Percentiles rank a stretch among this genome's conserved stretches.
phyloP scores from a whole-genome alignment of 2,113 vertebrate species.

The Phyllopteryx taeniolatus region DNA sequence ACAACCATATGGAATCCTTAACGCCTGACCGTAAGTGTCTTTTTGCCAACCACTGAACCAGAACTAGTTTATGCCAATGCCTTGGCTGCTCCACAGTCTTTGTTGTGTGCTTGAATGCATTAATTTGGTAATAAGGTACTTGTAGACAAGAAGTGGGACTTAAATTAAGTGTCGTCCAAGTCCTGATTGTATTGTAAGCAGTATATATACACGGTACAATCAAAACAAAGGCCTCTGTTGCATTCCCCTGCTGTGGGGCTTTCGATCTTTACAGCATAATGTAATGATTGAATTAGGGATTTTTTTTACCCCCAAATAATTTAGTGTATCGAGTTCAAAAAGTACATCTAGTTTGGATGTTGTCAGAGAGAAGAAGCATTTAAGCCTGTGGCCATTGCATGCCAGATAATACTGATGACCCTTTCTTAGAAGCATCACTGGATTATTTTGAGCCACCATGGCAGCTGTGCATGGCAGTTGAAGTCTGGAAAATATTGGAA shows the following conservation, averaged over 20 bases:
- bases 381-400: constrained; percentile 16
- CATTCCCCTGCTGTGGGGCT: neutral
- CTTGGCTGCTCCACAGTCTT: neutral
- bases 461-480: constrained; percentile 27
- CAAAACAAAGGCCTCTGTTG: neutral
- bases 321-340: neutral
- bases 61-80: too few species aligned
- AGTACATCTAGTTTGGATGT: constrained; percentile 1
- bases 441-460: constrained; percentile 30
- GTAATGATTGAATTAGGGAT: neutral
- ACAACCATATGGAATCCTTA: too few species aligned
- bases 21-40: too few species aligned
- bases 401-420: constrained; percentile 18
- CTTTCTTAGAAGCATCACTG: constrained; percentile 26
- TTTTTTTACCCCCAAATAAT: neutral
- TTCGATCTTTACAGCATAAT: neutral
- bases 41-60: too few species aligned
- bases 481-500: constrained; percentile 36
- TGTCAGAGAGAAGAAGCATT: constrained; percentile 10
- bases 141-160: neutral
- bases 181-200: neutral
- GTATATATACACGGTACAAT: neutral
- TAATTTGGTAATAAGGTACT: neutral
- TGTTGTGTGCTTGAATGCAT: neutral
- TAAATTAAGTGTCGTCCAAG: neutral